Conservation (phyloP, 1,140 invertebrate genomes). For the Megalopta genalis region DNA sequence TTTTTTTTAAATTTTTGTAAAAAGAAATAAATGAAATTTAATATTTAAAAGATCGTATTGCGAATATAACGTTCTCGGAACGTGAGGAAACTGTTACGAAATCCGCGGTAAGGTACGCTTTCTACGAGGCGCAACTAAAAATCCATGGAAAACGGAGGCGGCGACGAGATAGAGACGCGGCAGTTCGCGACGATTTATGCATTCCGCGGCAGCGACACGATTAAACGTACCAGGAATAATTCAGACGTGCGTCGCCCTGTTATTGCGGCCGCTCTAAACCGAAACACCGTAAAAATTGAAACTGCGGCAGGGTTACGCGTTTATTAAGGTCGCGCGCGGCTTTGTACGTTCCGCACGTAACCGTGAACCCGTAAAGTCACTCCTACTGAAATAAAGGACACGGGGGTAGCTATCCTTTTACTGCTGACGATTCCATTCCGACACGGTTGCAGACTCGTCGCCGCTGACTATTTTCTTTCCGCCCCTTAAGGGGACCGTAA, state of each 20-base stretch:
- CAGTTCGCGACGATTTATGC: conserved; percentile 1
- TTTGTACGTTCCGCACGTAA: conserved; percentile 50
- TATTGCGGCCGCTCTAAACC: not conserved
- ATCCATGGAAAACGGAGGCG: conserved; percentile 22
- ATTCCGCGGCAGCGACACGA: not conserved
- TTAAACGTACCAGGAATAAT: conserved; percentile 16
- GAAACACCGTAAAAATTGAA: conserved; percentile 23
- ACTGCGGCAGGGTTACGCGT: not conserved
- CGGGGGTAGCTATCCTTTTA: not conserved
- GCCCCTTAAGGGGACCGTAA: not conserved
- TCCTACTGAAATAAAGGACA: conserved; percentile 11
- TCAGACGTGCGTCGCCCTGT: not conserved
- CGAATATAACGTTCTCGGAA: no score
- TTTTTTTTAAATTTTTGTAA: no score
- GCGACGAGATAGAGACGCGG: not conserved
- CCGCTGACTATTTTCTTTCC: not conserved
- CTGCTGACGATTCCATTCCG: conserved; percentile 33
- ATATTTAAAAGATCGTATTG: no score
- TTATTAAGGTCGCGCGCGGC: not conserved
- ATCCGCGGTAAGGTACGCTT: no score
- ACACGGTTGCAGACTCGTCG: not conserved
- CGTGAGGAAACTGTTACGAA: no score
- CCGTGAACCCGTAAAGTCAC: conserved; percentile 24
- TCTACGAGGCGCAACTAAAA: conserved; percentile 23
- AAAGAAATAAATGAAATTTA: no score